These are phyloP conservation scores for Eurois occulta DNA, from an alignment of 2,888 invertebrate genomes.

Conservation along the genomic window DNA sequence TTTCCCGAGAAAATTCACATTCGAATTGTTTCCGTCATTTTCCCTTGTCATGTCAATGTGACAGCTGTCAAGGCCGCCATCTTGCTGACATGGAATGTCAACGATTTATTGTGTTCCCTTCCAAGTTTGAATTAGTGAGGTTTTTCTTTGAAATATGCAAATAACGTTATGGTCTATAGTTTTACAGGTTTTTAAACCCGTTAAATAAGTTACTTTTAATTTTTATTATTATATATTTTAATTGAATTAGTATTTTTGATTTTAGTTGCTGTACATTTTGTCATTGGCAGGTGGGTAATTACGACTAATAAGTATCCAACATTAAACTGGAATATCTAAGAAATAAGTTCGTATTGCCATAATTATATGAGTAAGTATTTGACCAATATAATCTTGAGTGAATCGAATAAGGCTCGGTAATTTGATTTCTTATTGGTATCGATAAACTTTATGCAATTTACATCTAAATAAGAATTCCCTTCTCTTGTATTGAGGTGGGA, in stretches of 20 bases:
- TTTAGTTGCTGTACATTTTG: not conserved
- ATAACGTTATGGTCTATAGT: conserved; percentile 23
- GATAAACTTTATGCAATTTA: conserved; percentile 4
- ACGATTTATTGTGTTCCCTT: conserved; percentile 64
- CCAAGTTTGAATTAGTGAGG: conserved; percentile 51
- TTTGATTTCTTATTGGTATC: conserved; percentile 31
- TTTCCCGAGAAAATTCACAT: conserved; percentile 49
- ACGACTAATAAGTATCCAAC: not conserved
- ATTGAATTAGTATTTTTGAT: not conserved
- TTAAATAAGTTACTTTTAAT: not conserved
- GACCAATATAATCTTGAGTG: conserved; percentile 12
- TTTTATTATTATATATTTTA: not conserved
- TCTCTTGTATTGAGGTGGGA: not conserved
- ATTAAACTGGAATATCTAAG: conserved; percentile 3
- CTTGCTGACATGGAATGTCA: conserved; percentile 65
- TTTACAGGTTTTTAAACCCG: not conserved
- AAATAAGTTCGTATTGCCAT: not conserved
- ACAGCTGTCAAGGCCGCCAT: conserved; percentile 77
- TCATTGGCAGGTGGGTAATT: not conserved
- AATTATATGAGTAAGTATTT: conserved; percentile 10
- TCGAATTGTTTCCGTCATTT: conserved; percentile 48
- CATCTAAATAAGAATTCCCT: not conserved
- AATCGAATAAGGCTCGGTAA: conserved; percentile 29
- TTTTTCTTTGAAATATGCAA: conserved; percentile 51
- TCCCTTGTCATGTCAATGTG: conserved; percentile 68